Percentiles rank a stretch among this genome's conserved stretches.
phyloP scores from a whole-genome alignment of 2,113 vertebrate genomes.

The Eclectus roratus region DNA sequence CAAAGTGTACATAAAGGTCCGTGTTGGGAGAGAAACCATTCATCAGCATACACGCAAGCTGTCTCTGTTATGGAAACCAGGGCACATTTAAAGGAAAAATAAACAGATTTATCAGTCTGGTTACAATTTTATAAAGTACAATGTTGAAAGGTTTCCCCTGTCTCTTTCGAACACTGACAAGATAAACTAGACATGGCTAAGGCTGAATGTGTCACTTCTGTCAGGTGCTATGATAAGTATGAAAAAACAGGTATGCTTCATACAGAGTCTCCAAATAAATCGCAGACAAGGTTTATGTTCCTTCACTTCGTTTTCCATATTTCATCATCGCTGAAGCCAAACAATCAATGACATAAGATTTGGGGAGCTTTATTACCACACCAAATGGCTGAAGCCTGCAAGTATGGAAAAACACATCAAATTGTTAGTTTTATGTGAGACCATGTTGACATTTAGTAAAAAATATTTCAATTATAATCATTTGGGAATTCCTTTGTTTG shows the following conservation, averaged over 20 bases:
- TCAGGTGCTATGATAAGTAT: constrained; percentile 31
- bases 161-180: constrained; percentile 63
- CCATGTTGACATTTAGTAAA: background rate
- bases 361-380: constrained; percentile 15
- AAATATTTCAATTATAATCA: background rate
- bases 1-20: constrained; percentile 15
- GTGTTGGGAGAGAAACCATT: constrained; percentile 21
- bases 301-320: constrained; percentile 31
- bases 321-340: constrained; percentile 31
- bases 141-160: constrained; percentile 58
- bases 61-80: constrained; percentile 62
- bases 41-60: constrained; percentile 29
- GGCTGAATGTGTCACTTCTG: constrained; percentile 23
- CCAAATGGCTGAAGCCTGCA: background rate
- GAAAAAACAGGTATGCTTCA: constrained; percentile 41
- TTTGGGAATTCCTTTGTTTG: background rate
- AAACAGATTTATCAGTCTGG: constrained; percentile 72
- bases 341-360: background rate
- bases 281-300: background rate
- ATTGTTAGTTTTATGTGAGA: background rate
- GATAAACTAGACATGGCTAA: constrained; percentile 42
- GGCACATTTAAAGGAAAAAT: constrained; percentile 58
- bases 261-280: constrained; percentile 8
- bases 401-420: background rate
- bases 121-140: constrained; percentile 61